These are phyloP conservation scores for Sebastes cheni DNA, from an alignment of 2,797 vertebrate genomes.

Conservation along the genomic window DNA sequence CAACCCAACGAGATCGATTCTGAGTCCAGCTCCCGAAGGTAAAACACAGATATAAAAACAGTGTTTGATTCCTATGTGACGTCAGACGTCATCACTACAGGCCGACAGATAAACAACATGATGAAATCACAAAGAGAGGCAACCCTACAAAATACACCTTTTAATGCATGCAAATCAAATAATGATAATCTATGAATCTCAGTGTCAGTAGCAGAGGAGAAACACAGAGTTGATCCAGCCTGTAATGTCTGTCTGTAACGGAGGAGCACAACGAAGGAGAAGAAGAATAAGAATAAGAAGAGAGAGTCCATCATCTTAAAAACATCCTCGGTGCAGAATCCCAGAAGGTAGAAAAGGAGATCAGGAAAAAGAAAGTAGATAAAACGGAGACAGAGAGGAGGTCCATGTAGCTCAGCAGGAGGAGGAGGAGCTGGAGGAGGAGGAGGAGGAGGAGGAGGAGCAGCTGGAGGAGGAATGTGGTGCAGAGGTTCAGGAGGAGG, in stretches of 20 bases:
- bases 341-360: conserved; percentile 27
- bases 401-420: conserved; percentile 19
- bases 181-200: neutral
- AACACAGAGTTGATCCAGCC: too few relatives aligned
- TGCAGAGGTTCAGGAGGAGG: conserved; percentile 88
- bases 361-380: conserved; percentile 23
- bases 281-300: neutral
- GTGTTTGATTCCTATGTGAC: conserved; percentile 68
- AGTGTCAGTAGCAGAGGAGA: neutral
- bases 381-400: conserved; percentile 59
- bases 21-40: conserved; percentile 82
- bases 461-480: conserved; percentile 81
- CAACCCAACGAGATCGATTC: conserved; percentile 30
- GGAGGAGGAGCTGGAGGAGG: conserved; percentile 50
- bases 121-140: conserved; percentile 4
- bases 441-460: conserved; percentile 51
- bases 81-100: conserved; percentile 47
- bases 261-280: neutral
- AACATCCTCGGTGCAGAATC: conserved; percentile 40
- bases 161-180: conserved; percentile 60
- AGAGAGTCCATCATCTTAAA: neutral
- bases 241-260: too few relatives aligned
- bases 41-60: conserved; percentile 48
- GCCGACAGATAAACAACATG: conserved; percentile 33
- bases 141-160: neutral